Percentiles rank a stretch among this genome's conserved stretches.
These are phyloP conservation scores for Melanostoma scalare DNA, from an alignment of 2,888 invertebrate species.

Conservation along the genomic window DNA sequence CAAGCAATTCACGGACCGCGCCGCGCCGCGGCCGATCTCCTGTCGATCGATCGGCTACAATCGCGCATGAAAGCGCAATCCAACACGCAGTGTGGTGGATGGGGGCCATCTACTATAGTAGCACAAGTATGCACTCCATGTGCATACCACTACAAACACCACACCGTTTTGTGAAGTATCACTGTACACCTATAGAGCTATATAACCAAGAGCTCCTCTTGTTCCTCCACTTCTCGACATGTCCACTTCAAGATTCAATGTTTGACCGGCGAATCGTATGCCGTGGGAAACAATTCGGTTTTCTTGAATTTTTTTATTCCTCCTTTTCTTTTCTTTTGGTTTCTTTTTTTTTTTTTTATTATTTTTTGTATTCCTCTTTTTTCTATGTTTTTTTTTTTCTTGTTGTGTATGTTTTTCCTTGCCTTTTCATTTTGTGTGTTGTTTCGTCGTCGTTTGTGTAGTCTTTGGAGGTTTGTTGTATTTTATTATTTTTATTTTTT, in stretches of 20 bases:
- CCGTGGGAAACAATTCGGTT: conserved; percentile 83
- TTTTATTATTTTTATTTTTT: conserved; percentile 66
- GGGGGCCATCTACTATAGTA: conserved; percentile 65
- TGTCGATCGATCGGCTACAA: conserved; percentile 70
- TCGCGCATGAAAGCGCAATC: conserved; percentile 73
- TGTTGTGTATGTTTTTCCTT: conserved; percentile 88
- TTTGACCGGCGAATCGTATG: conserved; percentile 83
- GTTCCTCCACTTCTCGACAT: conserved; percentile 64
- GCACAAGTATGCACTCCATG: conserved; percentile 72
- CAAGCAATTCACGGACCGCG: conserved; percentile 61
- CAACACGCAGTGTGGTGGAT: conserved; percentile 64
- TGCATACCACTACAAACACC: conserved; percentile 67
- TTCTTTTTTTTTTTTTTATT: conserved; percentile 67
- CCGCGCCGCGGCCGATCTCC: conserved; percentile 51
- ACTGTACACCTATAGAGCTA: conserved; percentile 52
- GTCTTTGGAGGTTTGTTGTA: conserved; percentile 65
- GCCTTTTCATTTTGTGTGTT: conserved; percentile 92
- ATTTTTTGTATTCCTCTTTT: conserved; percentile 79
- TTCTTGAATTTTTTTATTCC: conserved; percentile 79
- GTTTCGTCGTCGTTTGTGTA: conserved; percentile 60
- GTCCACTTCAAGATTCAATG: conserved; percentile 78
- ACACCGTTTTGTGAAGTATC: not conserved
- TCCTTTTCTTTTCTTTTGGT: conserved; percentile 74
- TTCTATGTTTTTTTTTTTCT: conserved; percentile 75
- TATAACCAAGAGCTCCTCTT: conserved; percentile 44